phyloP scores from a whole-genome alignment of 1,140 invertebrate species.

The Andricus grossulariae region DNA sequence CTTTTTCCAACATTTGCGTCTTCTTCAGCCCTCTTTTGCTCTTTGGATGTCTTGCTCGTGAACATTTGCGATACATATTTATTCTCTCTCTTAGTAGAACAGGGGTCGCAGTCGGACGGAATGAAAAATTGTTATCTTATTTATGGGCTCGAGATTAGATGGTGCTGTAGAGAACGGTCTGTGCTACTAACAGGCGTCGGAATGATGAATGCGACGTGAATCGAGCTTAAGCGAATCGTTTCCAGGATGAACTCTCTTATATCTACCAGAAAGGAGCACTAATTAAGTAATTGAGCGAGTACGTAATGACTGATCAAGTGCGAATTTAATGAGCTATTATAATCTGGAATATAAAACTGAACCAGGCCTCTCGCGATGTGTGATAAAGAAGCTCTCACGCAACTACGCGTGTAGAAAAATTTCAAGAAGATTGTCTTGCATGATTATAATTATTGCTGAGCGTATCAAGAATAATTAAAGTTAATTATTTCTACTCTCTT shows the following conservation, averaged over 20 bases:
- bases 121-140: conserved; percentile 73
- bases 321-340: no score
- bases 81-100: conserved; percentile 27
- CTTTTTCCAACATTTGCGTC: conserved; percentile 13
- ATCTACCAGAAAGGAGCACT: background rate
- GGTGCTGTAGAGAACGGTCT: conserved; percentile 50
- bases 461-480: no score
- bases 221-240: conserved; percentile 38
- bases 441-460: no score
- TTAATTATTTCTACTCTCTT: no score
- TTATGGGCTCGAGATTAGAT: conserved; percentile 66
- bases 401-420: no score
- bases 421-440: no score
- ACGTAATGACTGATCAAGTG: no score
- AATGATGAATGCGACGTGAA: conserved; percentile 60
- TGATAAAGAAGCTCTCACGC: no score
- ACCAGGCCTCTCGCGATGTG: no score
- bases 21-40: background rate
- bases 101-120: conserved; percentile 34
- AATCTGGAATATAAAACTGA: no score
- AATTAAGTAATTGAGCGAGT: background rate
- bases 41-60: background rate
- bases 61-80: conserved; percentile 18
- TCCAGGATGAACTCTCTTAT: background rate
- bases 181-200: conserved; percentile 59